A percentile compares a stretch with the other conserved stretches of the same genome.
Conservation (phyloP, 2,113 vertebrate species). For the Bagarius yarrelli region DNA sequence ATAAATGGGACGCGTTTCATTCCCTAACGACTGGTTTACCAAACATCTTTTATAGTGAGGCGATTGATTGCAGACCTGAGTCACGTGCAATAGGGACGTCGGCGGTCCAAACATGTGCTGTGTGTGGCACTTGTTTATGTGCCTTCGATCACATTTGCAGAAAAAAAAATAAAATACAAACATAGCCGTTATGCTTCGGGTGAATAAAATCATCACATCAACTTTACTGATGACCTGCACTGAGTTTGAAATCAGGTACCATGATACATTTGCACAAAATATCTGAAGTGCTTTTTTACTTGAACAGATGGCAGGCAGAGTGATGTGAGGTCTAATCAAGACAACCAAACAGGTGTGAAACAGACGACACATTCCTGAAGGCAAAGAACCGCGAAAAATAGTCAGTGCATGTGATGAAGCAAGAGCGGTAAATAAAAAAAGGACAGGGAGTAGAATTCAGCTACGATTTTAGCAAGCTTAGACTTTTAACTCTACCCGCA, state of each 20-base stretch:
- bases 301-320: slow-evolving; percentile 4
- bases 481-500: neutral
- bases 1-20: slow-evolving; percentile 31
- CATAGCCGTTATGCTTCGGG: slow-evolving; percentile 11
- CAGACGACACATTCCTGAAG: slow-evolving; percentile 28
- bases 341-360: slow-evolving; percentile 15
- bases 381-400: slow-evolving; percentile 3
- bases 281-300: neutral
- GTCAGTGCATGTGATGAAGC: neutral
- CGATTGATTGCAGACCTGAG: slow-evolving; percentile 40
- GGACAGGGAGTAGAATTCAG: neutral
- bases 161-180: slow-evolving; percentile 27
- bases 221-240: too few species aligned
- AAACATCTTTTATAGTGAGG: slow-evolving; percentile 45
- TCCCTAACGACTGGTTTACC: slow-evolving; percentile 38
- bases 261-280: neutral
- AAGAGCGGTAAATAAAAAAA: neutral
- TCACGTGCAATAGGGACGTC: slow-evolving; percentile 30
- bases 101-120: slow-evolving; percentile 34
- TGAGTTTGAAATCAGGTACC: neutral
- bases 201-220: neutral
- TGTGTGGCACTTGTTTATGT: slow-evolving; percentile 54
- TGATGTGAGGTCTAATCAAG: slow-evolving; percentile 32
- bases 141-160: slow-evolving; percentile 35
- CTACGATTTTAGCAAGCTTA: neutral